Conservation (phyloP, 2,113 vertebrate genomes). For the Tetrax tetrax region DNA sequence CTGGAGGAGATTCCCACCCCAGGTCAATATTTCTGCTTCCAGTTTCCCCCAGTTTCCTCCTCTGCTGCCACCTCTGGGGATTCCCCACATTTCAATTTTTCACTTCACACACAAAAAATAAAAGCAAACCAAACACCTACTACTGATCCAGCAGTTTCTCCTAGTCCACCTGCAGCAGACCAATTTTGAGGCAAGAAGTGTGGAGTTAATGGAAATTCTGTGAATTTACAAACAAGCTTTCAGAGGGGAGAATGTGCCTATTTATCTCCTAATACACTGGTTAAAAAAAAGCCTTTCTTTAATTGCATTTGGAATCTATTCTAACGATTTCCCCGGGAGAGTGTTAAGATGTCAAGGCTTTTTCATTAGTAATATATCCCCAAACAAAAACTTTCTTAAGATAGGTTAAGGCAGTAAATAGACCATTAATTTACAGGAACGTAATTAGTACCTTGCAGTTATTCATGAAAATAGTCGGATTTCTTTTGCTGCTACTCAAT, state of each 20-base stretch:
- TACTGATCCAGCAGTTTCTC: not conserved
- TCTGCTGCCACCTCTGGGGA: not conserved
- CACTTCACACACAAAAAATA: not conserved
- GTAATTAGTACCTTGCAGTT: conserved; percentile 69
- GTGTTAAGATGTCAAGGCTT: conserved; percentile 61
- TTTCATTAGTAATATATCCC: conserved; percentile 69
- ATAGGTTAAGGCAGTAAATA: conserved; percentile 64
- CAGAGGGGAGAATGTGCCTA: conserved; percentile 15
- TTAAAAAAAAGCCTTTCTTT: conserved; percentile 40
- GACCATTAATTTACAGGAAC: conserved; percentile 66
- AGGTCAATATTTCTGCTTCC: not conserved
- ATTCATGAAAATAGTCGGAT: conserved; percentile 33
- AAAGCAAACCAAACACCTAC: not conserved
- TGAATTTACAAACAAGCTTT: conserved; percentile 51
- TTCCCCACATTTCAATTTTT: not conserved
- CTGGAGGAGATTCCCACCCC: not conserved
- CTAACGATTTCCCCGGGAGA: conserved; percentile 68
- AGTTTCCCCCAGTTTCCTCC: not conserved
- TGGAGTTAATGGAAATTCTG: conserved; percentile 14
- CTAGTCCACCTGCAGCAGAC: not conserved
- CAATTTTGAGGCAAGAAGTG: not conserved
- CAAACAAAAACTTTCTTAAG: conserved; percentile 63
- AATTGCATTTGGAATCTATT: conserved; percentile 73
- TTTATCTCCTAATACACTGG: conserved; percentile 61
- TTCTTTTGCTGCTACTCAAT: conserved; percentile 30